These are phyloP conservation scores for Aphis gossypii DNA, from an alignment of 1,140 invertebrate species.

Conservation along the genomic window DNA sequence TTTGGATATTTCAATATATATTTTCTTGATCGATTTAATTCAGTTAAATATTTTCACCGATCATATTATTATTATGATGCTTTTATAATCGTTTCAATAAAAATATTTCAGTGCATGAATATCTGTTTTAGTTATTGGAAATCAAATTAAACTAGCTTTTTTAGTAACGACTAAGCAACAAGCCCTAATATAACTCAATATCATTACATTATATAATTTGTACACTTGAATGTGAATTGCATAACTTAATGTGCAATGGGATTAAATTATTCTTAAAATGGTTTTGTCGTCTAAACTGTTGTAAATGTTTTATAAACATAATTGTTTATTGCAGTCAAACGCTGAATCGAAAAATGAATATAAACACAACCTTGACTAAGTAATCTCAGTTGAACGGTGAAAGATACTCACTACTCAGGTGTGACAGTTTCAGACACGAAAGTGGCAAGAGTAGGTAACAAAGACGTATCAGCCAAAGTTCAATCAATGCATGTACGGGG, in stretches of 20 bases:
- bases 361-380: conserved; percentile 30
- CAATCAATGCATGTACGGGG: background rate
- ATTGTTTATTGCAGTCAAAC: background rate
- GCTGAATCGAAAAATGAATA: background rate
- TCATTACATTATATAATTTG: conserved; percentile 7
- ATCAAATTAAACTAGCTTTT: conserved; percentile 7
- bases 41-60: background rate
- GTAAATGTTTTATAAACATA: background rate
- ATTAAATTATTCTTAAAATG: background rate
- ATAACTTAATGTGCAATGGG: background rate
- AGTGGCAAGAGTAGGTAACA: background rate
- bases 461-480: background rate
- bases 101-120: background rate
- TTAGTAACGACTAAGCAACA: background rate
- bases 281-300: background rate
- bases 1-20: background rate
- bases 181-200: background rate
- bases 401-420: background rate
- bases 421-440: background rate
- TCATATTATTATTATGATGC: no score
- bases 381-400: background rate
- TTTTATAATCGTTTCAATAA: background rate
- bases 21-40: background rate
- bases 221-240: background rate
- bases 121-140: background rate